Percentiles rank a stretch among this genome's conserved stretches.
phyloP scores from a whole-genome alignment of 2,797 vertebrate species.

The Amazonetta brasiliensis region DNA sequence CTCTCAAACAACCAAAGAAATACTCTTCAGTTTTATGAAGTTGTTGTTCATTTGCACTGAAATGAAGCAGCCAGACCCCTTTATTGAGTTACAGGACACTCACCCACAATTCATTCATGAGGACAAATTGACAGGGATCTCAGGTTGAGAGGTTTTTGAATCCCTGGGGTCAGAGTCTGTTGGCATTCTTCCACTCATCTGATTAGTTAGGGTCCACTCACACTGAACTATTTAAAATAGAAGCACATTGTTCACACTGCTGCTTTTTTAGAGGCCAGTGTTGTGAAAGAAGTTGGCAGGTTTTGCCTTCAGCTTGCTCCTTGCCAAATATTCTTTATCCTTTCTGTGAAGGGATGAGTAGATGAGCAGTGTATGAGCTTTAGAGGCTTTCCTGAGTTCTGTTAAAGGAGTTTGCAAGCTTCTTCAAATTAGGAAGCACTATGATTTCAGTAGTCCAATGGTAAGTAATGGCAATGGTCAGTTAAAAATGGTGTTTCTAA shows the following conservation, averaged over 20 bases:
- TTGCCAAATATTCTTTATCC: not conserved
- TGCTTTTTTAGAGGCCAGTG: not conserved
- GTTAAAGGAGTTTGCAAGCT: not conserved
- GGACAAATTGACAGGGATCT: not conserved
- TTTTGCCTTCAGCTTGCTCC: not conserved
- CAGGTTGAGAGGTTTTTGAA: too few species aligned
- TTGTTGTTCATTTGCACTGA: not conserved
- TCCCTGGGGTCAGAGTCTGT: not conserved
- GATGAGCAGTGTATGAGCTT: not conserved
- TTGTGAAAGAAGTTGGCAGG: not conserved
- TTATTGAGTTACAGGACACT: not conserved
- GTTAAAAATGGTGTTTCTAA: not conserved
- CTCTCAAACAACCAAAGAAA: not conserved
- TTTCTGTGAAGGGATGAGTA: not conserved
- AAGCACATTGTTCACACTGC: not conserved
- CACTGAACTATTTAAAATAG: not conserved
- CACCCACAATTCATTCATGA: not conserved
- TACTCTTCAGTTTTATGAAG: not conserved
- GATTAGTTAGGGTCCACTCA: not conserved
- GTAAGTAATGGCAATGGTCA: not conserved
- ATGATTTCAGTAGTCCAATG: not conserved
- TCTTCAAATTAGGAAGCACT: not conserved
- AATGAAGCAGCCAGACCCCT: not conserved
- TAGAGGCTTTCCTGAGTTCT: not conserved
- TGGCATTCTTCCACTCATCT: not conserved